phyloP scores from a whole-genome alignment of 1,140 invertebrate genomes.

The Drosophila burlai region DNA sequence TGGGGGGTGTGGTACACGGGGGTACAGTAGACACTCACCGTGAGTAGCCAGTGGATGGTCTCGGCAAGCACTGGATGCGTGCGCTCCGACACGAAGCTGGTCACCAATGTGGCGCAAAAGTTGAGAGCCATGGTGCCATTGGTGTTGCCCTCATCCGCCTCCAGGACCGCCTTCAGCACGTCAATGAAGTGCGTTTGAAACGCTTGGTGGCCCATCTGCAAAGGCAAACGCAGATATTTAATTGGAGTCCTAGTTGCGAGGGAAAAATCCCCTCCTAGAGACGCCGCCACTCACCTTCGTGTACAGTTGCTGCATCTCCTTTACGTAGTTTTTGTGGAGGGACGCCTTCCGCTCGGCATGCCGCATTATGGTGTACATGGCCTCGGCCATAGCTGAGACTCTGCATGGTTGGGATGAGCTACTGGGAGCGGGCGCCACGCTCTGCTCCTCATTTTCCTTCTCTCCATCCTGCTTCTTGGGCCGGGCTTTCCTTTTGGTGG shows the following conservation, averaged over 20 bases:
- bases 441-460: conserved; percentile 54
- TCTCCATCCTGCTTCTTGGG: conserved; percentile 15
- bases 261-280: background rate
- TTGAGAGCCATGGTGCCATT: conserved; percentile 88
- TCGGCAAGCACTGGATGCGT: conserved; percentile 87
- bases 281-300: conserved; percentile 85
- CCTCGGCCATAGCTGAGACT: background rate
- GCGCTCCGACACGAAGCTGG: conserved; percentile 86
- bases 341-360: conserved; percentile 88
- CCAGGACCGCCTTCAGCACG: conserved; percentile 86
- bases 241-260: background rate
- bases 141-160: conserved; percentile 88
- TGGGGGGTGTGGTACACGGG: conserved; percentile 4
- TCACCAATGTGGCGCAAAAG: conserved; percentile 89
- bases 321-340: conserved; percentile 87
- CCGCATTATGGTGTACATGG: conserved; percentile 86
- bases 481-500: conserved; percentile 7
- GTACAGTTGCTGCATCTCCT: conserved; percentile 87
- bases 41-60: conserved; percentile 86
- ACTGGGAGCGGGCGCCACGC: background rate
- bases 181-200: conserved; percentile 87
- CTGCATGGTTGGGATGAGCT: background rate
- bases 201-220: conserved; percentile 85
- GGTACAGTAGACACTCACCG: conserved; percentile 79
- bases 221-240: background rate